phyloP scores from a whole-genome alignment of 2,113 vertebrate species.

The Orycteropus afer region DNA sequence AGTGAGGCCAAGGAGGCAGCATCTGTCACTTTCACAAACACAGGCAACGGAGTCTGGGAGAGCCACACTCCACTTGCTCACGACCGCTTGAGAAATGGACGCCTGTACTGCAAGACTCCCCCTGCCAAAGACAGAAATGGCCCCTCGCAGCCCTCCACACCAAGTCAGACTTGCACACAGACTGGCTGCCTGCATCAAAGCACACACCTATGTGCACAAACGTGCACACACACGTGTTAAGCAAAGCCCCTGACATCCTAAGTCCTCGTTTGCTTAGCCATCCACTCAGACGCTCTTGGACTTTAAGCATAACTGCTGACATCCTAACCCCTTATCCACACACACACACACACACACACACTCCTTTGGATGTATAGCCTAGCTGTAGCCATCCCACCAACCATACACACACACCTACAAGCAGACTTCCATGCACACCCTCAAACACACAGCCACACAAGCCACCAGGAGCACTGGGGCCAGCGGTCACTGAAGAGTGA shows the following conservation, averaged over 20 bases:
- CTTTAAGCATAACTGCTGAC: constrained; percentile 55
- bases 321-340: constrained; percentile 43
- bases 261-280: background rate
- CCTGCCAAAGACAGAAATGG: background rate
- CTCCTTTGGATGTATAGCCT: constrained; percentile 59
- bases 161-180: background rate
- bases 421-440: constrained; percentile 31
- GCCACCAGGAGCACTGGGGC: constrained; percentile 69
- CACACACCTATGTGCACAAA: too few relatives aligned
- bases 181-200: background rate
- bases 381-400: constrained; percentile 35
- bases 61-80: constrained; percentile 60
- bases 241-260: background rate
- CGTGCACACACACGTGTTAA: background rate
- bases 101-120: background rate
- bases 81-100: background rate
- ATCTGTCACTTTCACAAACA: constrained; percentile 82
- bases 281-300: background rate
- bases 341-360: background rate
- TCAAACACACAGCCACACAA: constrained; percentile 47
- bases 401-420: constrained; percentile 57
- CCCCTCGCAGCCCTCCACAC: background rate
- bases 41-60: constrained; percentile 56
- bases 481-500: constrained; percentile 75
- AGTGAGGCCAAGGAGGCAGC: constrained; percentile 73